Evolutionary conservation across 2,113 vertebrate genomes (phyloP).

Genomic region (Polypterus bichir): DNA sequence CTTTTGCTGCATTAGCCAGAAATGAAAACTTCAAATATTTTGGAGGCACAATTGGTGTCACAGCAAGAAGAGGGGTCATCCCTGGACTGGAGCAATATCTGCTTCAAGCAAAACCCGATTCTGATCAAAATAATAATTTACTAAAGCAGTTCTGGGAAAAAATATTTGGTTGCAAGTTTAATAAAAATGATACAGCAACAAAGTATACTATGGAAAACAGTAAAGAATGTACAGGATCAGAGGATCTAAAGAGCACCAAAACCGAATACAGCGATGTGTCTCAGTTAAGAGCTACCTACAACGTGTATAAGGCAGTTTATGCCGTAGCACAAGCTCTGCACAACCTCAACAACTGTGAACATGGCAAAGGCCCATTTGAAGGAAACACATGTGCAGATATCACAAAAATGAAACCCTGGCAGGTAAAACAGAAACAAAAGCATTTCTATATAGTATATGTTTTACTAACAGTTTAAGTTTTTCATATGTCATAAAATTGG

Average conservation of each 20-base stretch:
- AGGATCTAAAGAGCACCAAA: neutral
- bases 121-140: neutral
- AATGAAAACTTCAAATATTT: too few relatives aligned
- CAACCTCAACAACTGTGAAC: neutral
- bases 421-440: neutral
- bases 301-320: too few relatives aligned
- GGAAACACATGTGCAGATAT: neutral
- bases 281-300: too few relatives aligned
- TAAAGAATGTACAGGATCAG: neutral
- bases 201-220: neutral
- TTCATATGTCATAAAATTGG: too few relatives aligned
- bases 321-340: neutral
- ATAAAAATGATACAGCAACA: neutral
- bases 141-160: neutral
- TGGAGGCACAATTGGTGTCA: neutral
- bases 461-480: too few relatives aligned
- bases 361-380: neutral
- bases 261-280: neutral
- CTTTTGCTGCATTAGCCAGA: too few relatives aligned
- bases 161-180: neutral
- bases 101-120: neutral
- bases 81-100: slow-evolving; percentile 1
- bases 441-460: too few relatives aligned
- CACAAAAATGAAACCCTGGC: neutral
- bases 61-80: neutral